Evolutionary conservation across 2,888 invertebrate species (phyloP).

Genomic region (Priocnemis perturbator): DNA sequence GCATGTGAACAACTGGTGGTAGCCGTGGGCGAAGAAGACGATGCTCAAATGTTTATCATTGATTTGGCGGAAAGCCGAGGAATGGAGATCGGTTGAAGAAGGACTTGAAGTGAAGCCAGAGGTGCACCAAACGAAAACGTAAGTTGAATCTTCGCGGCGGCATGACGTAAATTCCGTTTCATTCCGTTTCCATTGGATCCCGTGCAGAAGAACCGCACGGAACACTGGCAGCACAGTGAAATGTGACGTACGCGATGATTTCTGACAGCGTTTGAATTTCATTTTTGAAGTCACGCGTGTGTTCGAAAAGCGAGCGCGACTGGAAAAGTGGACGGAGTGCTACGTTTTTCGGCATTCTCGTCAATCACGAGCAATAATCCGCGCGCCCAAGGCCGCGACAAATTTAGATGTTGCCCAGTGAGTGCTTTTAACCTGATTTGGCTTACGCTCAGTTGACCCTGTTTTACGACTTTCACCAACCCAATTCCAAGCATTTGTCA

Average conservation of each 20-base stretch:
- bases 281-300: conserved; percentile 31
- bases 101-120: no score
- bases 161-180: conserved; percentile 27
- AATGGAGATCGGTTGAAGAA: no score
- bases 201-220: conserved; percentile 3
- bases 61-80: no score
- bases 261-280: conserved; percentile 59
- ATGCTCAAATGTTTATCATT: no score
- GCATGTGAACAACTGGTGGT: no score
- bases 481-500: conserved; percentile 8
- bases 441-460: conserved; percentile 30
- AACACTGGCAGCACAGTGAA: conserved; percentile 57
- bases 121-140: no score
- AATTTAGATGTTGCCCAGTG: conserved; percentile 16
- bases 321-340: conserved; percentile 3
- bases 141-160: no score
- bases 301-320: conserved; percentile 2
- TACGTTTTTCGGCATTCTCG: not conserved
- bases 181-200: not conserved
- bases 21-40: no score
- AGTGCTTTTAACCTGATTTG: conserved; percentile 34
- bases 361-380: not conserved
- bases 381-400: not conserved
- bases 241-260: conserved; percentile 58
- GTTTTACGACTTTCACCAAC: conserved; percentile 30